A percentile compares a stretch with the other conserved stretches of the same genome.
These are phyloP conservation scores for Lepidochrysops patricia DNA, from an alignment of 2,888 invertebrate genomes.

Conservation along the genomic window DNA sequence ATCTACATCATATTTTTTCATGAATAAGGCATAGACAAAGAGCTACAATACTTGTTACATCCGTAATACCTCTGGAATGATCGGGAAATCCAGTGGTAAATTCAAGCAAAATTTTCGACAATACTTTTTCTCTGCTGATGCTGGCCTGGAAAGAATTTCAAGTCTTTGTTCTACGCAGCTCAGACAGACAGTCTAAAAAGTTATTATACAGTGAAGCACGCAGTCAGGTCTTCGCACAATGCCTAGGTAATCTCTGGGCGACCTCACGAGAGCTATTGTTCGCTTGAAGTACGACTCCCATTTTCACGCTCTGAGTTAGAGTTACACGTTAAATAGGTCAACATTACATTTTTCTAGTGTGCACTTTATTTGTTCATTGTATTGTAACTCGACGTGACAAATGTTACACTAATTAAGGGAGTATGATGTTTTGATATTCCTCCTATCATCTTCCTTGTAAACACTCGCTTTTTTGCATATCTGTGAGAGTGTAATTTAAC, in stretches of 20 bases:
- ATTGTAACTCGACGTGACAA: not conserved
- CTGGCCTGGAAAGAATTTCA: not conserved
- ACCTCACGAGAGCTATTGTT: constrained; percentile 37
- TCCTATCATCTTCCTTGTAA: too few relatives aligned
- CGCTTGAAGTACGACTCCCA: constrained; percentile 17
- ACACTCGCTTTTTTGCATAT: too few relatives aligned
- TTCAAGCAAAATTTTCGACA: too few relatives aligned
- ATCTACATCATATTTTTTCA: too few relatives aligned
- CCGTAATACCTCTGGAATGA: too few relatives aligned
- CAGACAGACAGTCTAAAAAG: constrained; percentile 12
- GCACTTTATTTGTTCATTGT: constrained; percentile 8
- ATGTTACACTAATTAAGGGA: not conserved
- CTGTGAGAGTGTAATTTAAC: too few relatives aligned
- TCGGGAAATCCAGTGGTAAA: too few relatives aligned
- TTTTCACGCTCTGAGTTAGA: constrained; percentile 10
- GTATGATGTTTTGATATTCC: not conserved
- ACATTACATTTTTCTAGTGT: constrained; percentile 2
- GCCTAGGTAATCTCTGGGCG: constrained; percentile 34
- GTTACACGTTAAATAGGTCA: constrained; percentile 7
- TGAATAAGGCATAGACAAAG: too few relatives aligned
- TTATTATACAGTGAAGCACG: constrained; percentile 14
- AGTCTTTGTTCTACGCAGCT: constrained; percentile 4
- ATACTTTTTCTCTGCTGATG: too few relatives aligned
- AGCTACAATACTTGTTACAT: too few relatives aligned
- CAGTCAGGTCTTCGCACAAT: constrained; percentile 27